Conservation (phyloP, 2,797 vertebrate genomes). For the Hypotaenidia okinawae region DNA sequence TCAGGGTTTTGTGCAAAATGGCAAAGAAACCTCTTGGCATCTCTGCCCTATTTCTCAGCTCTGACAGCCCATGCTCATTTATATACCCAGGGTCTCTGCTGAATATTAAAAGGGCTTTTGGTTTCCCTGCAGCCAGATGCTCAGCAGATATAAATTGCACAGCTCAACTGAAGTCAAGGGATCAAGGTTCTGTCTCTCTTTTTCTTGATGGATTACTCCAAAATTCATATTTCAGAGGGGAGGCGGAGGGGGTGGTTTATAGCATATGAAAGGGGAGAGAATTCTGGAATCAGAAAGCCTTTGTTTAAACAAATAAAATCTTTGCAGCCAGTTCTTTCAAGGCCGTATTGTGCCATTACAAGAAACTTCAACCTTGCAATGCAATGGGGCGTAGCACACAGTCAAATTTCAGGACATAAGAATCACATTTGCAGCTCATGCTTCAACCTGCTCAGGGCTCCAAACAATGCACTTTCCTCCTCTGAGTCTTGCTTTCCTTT, state of each 20-base stretch:
- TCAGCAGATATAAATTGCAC: slow-evolving; percentile 62
- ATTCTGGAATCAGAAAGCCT: slow-evolving; percentile 37
- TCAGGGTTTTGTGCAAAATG: background rate
- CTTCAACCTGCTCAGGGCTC: background rate
- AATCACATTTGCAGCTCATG: slow-evolving; percentile 11
- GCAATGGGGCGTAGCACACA: background rate
- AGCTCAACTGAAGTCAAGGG: slow-evolving; percentile 57
- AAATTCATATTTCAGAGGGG: slow-evolving; percentile 57
- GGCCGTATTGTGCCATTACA: background rate
- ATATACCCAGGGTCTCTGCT: slow-evolving; percentile 32
- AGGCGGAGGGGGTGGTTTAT: slow-evolving; percentile 1
- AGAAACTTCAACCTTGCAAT: slow-evolving; percentile 25
- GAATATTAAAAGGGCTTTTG: slow-evolving; percentile 41
- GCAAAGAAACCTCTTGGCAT: slow-evolving; percentile 35
- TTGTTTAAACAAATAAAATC: slow-evolving; percentile 52
- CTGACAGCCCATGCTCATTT: background rate
- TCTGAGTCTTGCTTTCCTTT: background rate
- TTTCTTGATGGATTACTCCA: slow-evolving; percentile 51
- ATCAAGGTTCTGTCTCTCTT: slow-evolving; percentile 60
- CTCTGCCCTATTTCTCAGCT: slow-evolving; percentile 32
- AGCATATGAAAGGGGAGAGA: slow-evolving; percentile 45
- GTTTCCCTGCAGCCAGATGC: slow-evolving; percentile 57
- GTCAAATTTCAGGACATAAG: background rate
- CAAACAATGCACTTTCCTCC: background rate
- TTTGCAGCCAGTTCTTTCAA: slow-evolving; percentile 22